Conservation (phyloP, 2,888 invertebrate genomes). For the Seira musarum region DNA sequence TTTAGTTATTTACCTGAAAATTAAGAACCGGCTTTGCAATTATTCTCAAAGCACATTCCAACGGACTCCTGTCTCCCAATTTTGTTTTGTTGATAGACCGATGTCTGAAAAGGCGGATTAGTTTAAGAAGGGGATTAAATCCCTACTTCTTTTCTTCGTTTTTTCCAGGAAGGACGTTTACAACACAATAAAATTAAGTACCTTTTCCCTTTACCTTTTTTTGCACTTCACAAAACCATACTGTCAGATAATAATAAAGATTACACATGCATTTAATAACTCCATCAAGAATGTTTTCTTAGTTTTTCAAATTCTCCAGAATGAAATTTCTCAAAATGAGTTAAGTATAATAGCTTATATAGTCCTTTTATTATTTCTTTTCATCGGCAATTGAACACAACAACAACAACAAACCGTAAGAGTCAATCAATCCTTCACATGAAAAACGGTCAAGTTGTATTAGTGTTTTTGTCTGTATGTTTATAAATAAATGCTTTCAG, state of each 20-base stretch:
- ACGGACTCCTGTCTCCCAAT: background rate
- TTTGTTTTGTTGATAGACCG: no score
- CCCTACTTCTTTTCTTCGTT: background rate
- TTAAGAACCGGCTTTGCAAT: no score
- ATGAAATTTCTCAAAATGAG: background rate
- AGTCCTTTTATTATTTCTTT: background rate
- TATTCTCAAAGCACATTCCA: no score
- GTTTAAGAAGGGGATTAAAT: background rate
- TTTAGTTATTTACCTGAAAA: no score
- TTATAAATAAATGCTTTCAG: conserved; percentile 2
- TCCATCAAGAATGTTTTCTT: background rate
- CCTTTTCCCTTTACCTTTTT: background rate
- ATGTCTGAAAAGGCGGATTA: no score
- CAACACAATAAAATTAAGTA: conserved; percentile 12
- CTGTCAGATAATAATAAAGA: no score
- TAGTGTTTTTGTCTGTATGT: background rate
- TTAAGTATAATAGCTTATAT: background rate
- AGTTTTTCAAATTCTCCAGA: background rate
- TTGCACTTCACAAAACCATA: background rate
- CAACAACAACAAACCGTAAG: no score
- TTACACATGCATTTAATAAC: no score
- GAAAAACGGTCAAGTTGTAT: background rate
- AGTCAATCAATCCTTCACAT: no score
- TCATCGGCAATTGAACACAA: no score
- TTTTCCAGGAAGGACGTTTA: background rate